Percentiles rank a stretch among this genome's conserved stretches.
phyloP scores from a whole-genome alignment of 2,797 vertebrate genomes.

The Furcifer pardalis region DNA sequence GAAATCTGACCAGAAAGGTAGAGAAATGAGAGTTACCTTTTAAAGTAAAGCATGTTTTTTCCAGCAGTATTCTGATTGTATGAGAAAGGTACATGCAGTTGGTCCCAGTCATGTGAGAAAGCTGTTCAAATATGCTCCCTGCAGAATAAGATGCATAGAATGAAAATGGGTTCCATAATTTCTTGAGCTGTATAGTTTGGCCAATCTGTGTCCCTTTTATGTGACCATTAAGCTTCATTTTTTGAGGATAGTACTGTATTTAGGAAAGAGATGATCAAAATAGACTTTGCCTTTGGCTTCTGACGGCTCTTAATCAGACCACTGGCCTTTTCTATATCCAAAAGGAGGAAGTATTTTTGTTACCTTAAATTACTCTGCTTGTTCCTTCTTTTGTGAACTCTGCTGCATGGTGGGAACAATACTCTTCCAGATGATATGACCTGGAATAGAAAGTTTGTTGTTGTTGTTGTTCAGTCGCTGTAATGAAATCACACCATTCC shows the following conservation, averaged over 20 bases:
- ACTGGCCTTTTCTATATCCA: background rate
- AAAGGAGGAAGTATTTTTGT: background rate
- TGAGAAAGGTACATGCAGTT: background rate
- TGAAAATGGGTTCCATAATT: background rate
- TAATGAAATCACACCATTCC: too few species aligned
- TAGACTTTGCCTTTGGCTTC: background rate
- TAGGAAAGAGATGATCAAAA: background rate
- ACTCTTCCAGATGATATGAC: too few species aligned
- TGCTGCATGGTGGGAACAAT: background rate
- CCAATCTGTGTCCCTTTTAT: background rate
- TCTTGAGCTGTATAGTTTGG: background rate
- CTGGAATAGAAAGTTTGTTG: too few species aligned
- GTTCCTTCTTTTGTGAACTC: background rate
- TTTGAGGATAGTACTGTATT: background rate
- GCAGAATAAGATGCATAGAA: too few species aligned
- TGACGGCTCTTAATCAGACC: background rate
- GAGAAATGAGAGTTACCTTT: background rate
- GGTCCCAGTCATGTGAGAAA: background rate
- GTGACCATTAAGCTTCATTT: background rate
- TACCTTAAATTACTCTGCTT: background rate
- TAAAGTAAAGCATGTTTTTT: background rate
- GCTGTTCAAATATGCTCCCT: background rate
- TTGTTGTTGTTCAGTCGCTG: too few species aligned
- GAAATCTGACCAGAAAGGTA: conserved; percentile 78
- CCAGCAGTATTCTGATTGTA: background rate